phyloP scores from a whole-genome alignment of 2,113 vertebrate genomes.

The Kryptolebias marmoratus region DNA sequence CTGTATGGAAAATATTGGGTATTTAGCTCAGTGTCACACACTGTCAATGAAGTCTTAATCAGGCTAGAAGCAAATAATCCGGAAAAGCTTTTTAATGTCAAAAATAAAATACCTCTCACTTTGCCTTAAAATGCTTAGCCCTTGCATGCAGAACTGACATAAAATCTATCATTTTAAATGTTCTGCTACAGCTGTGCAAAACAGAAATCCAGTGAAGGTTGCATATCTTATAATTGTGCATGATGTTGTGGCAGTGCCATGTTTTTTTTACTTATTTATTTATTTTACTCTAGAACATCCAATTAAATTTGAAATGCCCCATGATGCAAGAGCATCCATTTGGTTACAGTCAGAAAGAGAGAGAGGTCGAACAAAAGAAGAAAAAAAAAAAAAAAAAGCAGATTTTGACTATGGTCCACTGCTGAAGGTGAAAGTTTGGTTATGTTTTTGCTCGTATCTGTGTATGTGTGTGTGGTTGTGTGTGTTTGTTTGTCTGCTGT shows the following conservation, averaged over 20 bases:
- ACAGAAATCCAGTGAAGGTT: not conserved
- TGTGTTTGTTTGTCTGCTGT: too few relatives aligned
- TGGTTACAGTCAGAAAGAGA: not conserved
- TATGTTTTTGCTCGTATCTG: too few relatives aligned
- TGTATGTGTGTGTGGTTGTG: too few relatives aligned
- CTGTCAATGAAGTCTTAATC: not conserved
- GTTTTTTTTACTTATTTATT: not conserved
- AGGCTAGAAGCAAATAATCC: not conserved
- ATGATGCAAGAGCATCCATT: not conserved
- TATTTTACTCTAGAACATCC: not conserved
- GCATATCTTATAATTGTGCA: not conserved
- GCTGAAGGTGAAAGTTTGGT: too few relatives aligned
- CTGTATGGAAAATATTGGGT: not conserved
- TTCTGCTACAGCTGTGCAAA: not conserved
- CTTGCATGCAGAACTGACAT: not conserved
- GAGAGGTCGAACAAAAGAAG: not conserved
- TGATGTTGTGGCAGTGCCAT: not conserved
- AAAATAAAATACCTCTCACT: slow-evolving; percentile 6
- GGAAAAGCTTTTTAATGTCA: not conserved
- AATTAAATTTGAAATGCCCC: not conserved
- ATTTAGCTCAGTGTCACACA: not conserved
- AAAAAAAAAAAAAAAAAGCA: not conserved
- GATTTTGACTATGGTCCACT: not conserved
- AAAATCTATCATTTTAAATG: not conserved
- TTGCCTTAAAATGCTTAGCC: not conserved